Evolutionary conservation across 2,797 vertebrate species (phyloP).

Genomic region (Hylomyscus alleni): DNA sequence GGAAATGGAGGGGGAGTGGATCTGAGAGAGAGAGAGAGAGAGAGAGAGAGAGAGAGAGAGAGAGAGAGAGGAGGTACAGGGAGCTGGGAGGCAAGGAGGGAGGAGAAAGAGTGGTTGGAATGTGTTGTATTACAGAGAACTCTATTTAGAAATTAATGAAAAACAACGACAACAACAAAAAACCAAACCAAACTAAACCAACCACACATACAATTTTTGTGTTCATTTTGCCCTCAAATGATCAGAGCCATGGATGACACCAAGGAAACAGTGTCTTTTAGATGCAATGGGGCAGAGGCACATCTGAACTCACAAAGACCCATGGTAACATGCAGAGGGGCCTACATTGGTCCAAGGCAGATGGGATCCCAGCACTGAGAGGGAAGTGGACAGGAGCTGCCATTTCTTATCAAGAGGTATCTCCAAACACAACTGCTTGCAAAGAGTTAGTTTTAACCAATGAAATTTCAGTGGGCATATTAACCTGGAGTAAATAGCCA

Average conservation of each 20-base stretch:
- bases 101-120: background rate
- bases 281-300: background rate
- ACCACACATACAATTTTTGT: background rate
- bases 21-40: background rate
- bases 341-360: too few species aligned
- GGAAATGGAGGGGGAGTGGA: background rate
- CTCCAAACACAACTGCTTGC: background rate
- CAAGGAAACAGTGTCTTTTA: background rate
- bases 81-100: background rate
- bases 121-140: background rate
- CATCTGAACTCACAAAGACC: background rate
- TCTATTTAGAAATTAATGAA: background rate
- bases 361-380: background rate
- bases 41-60: background rate
- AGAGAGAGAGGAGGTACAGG: background rate
- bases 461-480: background rate
- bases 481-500: background rate
- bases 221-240: background rate
- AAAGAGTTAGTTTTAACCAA: background rate
- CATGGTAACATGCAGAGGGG: background rate
- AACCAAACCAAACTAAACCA: background rate
- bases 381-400: background rate
- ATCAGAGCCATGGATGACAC: background rate
- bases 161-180: background rate
- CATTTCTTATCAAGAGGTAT: background rate